Evolutionary conservation across 2,113 vertebrate species (phyloP).

Genomic region (Dromiciops gliroides): DNA sequence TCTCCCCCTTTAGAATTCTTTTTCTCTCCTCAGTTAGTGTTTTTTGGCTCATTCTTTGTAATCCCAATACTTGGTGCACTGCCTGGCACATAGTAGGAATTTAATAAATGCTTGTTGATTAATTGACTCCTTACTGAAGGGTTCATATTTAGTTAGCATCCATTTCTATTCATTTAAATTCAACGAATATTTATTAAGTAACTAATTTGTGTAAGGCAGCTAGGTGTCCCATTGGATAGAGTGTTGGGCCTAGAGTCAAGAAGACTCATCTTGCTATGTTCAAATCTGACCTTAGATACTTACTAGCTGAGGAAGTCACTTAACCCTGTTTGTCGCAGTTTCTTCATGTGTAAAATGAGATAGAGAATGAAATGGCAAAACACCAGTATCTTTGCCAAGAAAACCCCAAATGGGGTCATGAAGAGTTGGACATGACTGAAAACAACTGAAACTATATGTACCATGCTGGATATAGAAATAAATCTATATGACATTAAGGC

Average conservation of each 20-base stretch:
- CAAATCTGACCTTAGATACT: background rate
- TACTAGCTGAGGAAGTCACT: no score
- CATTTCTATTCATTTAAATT: background rate
- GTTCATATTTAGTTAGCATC: background rate
- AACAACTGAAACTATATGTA: no score
- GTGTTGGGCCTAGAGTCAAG: no score
- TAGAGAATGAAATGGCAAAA: no score
- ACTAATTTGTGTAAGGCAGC: background rate
- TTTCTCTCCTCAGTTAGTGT: background rate
- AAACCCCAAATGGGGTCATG: no score
- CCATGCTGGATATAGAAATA: no score
- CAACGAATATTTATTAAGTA: background rate
- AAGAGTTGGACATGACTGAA: no score
- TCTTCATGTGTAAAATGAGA: background rate
- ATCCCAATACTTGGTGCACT: background rate
- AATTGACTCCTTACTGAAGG: background rate
- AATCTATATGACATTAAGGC: no score
- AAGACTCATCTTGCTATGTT: no score
- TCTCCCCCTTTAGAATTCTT: background rate
- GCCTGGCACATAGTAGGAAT: background rate
- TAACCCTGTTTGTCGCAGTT: no score
- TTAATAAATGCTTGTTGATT: background rate
- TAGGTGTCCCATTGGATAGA: no score
- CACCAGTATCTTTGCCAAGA: no score
- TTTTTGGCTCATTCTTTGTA: background rate